Conservation (phyloP, 2,888 invertebrate genomes). For the Rhagonycha fulva region DNA sequence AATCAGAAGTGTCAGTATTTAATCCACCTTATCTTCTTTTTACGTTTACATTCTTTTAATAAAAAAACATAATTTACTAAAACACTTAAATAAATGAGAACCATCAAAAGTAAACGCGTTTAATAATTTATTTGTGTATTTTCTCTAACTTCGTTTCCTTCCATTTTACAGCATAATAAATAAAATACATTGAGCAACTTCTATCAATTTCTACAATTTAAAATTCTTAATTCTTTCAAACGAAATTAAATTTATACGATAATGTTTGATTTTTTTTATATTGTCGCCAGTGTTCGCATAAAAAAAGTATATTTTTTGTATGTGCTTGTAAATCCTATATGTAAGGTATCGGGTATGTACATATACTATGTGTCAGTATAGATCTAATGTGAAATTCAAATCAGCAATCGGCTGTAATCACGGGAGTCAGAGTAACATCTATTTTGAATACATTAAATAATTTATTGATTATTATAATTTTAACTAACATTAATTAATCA, state of each 20-base stretch:
- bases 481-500: neutral
- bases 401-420: neutral
- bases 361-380: too few relatives aligned
- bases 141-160: conserved; percentile 4
- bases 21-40: neutral
- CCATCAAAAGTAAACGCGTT: conserved; percentile 8
- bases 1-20: neutral
- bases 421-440: too few relatives aligned
- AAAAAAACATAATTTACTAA: conserved; percentile 10
- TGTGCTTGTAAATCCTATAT: neutral
- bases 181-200: neutral
- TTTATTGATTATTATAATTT: neutral
- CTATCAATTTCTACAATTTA: neutral
- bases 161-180: neutral
- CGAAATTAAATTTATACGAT: neutral
- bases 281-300: neutral
- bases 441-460: neutral
- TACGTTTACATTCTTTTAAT: neutral
- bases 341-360: too few relatives aligned
- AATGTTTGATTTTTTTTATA: neutral
- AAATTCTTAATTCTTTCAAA: neutral
- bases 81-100: conserved; percentile 9
- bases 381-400: neutral
- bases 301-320: neutral
- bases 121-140: conserved; percentile 11